A percentile compares a stretch with the other conserved stretches of the same genome.
These are phyloP conservation scores for Platyura marginata DNA, from an alignment of 1,140 invertebrate species.

Conservation along the genomic window DNA sequence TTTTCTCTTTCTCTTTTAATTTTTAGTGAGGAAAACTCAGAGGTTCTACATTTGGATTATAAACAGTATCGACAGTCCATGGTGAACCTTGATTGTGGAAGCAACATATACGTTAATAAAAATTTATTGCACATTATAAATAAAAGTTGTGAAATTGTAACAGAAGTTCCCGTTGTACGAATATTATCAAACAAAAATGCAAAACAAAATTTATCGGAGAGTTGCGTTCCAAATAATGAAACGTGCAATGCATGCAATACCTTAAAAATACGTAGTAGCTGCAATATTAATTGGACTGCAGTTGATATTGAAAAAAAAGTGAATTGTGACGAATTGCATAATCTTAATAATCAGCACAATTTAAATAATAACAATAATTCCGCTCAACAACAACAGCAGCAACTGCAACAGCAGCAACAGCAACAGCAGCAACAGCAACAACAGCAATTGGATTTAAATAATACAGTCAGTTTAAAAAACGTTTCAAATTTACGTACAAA, in stretches of 20 bases:
- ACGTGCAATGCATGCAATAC: not conserved
- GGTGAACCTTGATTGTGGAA: constrained; percentile 1
- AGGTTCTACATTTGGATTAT: constrained; percentile 1
- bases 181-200: not conserved
- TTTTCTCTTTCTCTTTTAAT: not conserved
- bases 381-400: not conserved
- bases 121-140: constrained; percentile 1
- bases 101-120: not conserved
- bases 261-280: not conserved
- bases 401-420: not conserved
- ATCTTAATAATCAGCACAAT: not conserved
- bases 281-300: not conserved
- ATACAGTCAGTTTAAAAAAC: not conserved
- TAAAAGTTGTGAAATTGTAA: constrained; percentile 1
- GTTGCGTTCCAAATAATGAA: not conserved
- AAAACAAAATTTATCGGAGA: constrained; percentile 1
- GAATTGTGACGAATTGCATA: not conserved
- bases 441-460: not conserved
- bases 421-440: not conserved
- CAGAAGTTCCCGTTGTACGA: not conserved
- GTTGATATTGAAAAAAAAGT: not conserved
- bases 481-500: not conserved
- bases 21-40: constrained; percentile 2
- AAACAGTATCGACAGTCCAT: constrained; percentile 1
- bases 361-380: no score